Percentiles rank a stretch among this genome's conserved stretches.
Conservation (phyloP, 2,888 invertebrate genomes). For the Andrena marginata region DNA sequence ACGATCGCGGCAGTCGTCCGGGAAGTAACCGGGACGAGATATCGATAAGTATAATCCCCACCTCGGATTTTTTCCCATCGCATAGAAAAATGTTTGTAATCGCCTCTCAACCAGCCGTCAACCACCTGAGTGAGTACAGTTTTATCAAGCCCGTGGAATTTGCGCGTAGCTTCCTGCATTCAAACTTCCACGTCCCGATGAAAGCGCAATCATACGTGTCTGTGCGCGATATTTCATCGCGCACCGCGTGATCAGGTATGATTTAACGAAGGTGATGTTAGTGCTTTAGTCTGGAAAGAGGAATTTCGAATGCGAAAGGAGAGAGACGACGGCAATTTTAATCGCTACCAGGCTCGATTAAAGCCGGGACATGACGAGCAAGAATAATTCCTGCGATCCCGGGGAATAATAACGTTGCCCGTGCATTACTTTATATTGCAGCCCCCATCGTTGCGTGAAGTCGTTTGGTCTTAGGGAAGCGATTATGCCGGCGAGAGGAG, state of each 20-base stretch:
- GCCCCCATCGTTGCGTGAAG: conserved; percentile 68
- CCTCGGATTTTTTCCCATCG: conserved; percentile 76
- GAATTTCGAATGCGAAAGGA: background rate
- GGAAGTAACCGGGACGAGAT: conserved; percentile 75
- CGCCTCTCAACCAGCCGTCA: conserved; percentile 77
- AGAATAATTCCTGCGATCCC: conserved; percentile 32
- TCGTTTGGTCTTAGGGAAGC: conserved; percentile 21
- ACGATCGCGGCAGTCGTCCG: conserved; percentile 52
- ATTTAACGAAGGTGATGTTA: conserved; percentile 4
- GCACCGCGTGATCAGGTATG: conserved; percentile 16
- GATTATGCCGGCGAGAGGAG: conserved; percentile 37
- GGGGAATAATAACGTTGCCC: conserved; percentile 15
- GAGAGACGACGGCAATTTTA: background rate
- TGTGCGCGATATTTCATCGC: background rate
- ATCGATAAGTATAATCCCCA: conserved; percentile 81
- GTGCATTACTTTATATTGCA: conserved; percentile 65
- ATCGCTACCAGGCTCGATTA: conserved; percentile 29
- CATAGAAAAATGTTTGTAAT: conserved; percentile 80
- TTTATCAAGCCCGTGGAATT: background rate
- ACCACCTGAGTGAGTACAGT: conserved; percentile 78
- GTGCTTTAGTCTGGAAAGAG: background rate
- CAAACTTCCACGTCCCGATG: conserved; percentile 9
- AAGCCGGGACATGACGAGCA: background rate
- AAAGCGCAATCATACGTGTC: background rate
- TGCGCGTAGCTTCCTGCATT: background rate